Percentiles rank a stretch among this genome's conserved stretches.
phyloP scores from a whole-genome alignment of 2,113 vertebrate genomes.

The Bujurquina vittata region DNA sequence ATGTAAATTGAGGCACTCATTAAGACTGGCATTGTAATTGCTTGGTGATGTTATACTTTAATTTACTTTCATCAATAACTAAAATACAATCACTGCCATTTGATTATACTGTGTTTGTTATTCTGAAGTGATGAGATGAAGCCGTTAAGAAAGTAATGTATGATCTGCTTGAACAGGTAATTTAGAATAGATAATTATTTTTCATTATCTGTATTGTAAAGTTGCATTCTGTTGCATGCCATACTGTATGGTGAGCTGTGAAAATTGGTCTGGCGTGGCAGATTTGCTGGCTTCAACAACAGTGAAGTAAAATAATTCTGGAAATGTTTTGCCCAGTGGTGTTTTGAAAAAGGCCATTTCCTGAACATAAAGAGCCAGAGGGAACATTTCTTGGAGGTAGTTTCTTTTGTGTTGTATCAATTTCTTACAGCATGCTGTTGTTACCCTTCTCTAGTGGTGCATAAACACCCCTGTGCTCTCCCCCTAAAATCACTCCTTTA shows the following conservation, averaged over 20 bases:
- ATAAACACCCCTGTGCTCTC: slow-evolving; percentile 48
- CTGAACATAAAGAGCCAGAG: slow-evolving; percentile 66
- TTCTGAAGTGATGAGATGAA: slow-evolving; percentile 63
- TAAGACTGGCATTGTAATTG: slow-evolving; percentile 71
- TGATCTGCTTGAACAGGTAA: slow-evolving; percentile 57
- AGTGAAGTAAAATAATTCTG: slow-evolving; percentile 60
- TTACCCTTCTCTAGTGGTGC: slow-evolving; percentile 58
- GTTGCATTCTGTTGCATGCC: background rate
- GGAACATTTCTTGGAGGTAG: slow-evolving; percentile 68
- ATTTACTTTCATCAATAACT: slow-evolving; percentile 76
- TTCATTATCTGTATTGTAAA: background rate
- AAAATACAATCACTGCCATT: slow-evolving; percentile 68
- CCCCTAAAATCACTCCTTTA: slow-evolving; percentile 42
- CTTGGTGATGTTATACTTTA: slow-evolving; percentile 68
- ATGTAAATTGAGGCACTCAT: slow-evolving; percentile 69
- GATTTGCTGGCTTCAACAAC: slow-evolving; percentile 46
- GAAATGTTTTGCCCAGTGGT: slow-evolving; percentile 65
- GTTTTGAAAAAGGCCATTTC: slow-evolving; percentile 66
- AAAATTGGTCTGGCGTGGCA: slow-evolving; percentile 10
- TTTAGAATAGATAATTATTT: slow-evolving; percentile 40
- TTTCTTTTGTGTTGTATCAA: slow-evolving; percentile 69
- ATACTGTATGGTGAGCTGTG: background rate
- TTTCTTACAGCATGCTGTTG: slow-evolving; percentile 65
- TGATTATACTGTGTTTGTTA: slow-evolving; percentile 70
- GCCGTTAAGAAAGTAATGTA: slow-evolving; percentile 50